Percentiles rank a stretch among this genome's conserved stretches.
Evolutionary conservation across 2,888 invertebrate genomes (phyloP).

Genomic region (Pyrrhosoma nymphula): DNA sequence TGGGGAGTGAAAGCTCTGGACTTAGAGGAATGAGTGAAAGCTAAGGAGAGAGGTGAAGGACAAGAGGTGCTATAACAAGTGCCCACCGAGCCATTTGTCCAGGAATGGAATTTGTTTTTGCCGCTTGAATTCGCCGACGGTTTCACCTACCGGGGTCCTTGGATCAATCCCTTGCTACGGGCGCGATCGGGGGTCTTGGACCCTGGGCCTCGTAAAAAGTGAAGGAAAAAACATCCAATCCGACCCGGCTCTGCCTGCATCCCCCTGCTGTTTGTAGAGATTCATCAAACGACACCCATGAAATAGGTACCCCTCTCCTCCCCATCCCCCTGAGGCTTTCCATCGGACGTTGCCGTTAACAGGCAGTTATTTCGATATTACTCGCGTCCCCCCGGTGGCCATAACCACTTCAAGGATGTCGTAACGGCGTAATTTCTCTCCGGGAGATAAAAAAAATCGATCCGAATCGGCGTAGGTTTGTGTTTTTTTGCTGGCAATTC

Average conservation of each 20-base stretch:
- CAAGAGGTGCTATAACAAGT: neutral
- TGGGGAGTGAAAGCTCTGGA: neutral
- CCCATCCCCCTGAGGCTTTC: neutral
- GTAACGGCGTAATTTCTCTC: neutral
- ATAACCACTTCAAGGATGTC: constrained; percentile 32
- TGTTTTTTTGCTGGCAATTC: neutral
- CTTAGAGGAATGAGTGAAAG: neutral
- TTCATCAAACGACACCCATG: constrained; percentile 8
- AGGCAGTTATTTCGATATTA: constrained; percentile 24
- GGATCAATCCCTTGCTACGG: neutral
- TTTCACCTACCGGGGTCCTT: neutral
- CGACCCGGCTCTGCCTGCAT: neutral
- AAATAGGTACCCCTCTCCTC: neutral
- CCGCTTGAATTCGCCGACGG: neutral
- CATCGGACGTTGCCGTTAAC: constrained; percentile 12
- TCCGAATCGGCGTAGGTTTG: neutral
- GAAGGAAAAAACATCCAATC: neutral
- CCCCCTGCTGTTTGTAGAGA: neutral
- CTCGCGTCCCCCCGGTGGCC: neutral
- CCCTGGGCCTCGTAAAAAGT: neutral
- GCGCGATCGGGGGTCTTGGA: neutral
- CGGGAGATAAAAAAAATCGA: neutral
- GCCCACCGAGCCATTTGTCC: neutral
- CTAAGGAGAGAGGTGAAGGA: neutral
- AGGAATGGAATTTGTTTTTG: neutral